These are phyloP conservation scores for Brachynemurus nebulosus DNA, from an alignment of 2,888 invertebrate genomes.

Conservation along the genomic window DNA sequence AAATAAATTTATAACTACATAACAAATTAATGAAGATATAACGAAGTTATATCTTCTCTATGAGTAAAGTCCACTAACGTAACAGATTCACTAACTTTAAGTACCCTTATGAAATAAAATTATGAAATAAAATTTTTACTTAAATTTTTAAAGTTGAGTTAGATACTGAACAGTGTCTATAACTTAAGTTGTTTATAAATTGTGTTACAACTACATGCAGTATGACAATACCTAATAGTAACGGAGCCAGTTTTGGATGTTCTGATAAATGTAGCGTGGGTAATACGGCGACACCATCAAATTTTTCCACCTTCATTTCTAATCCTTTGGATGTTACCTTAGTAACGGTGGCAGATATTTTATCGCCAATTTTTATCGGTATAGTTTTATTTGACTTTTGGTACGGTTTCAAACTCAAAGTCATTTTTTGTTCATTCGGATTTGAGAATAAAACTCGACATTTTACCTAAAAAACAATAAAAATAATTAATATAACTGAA, in stretches of 20 bases:
- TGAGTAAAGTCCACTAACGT: no score
- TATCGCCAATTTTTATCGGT: conserved; percentile 30
- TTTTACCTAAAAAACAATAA: conserved; percentile 33
- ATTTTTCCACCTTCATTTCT: conserved; percentile 26
- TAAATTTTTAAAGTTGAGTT: no score
- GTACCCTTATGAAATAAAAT: no score
- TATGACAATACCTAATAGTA: conserved; percentile 23
- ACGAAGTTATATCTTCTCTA: no score
- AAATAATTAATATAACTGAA: no score
- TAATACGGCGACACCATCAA: conserved; percentile 26
- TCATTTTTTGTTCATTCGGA: conserved; percentile 30
- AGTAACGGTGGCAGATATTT: conserved; percentile 29
- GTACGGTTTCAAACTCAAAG: conserved; percentile 21
- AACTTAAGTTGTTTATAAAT: no score
- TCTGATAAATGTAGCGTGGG: conserved; percentile 29
- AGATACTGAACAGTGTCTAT: no score
- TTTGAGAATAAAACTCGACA: conserved; percentile 34
- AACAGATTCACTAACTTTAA: no score
- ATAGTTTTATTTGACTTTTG: conserved; percentile 14
- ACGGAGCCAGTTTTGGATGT: conserved; percentile 25
- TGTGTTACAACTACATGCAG: background rate
- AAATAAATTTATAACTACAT: no score
- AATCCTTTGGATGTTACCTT: conserved; percentile 26
- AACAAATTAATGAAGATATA: no score
- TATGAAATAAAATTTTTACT: no score